Evolutionary conservation across 2,888 invertebrate genomes (phyloP), one percentile per base, ranked within the genome.

Genomic region (Rotaria magnacalcarata): DNA sequence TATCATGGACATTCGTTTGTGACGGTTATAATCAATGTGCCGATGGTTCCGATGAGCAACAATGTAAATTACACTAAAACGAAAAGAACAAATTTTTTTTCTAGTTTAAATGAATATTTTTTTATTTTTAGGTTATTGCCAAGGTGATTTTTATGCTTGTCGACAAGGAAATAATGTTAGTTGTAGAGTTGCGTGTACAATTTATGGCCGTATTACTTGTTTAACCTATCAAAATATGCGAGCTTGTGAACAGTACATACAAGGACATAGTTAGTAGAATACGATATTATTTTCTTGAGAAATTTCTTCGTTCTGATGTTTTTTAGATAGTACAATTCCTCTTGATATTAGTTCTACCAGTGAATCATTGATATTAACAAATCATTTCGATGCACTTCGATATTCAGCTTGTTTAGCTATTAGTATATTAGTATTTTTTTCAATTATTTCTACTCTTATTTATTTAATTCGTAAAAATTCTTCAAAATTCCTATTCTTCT

Each of bases 81-180:
- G 50, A 14, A 50, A 50, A 50, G 0, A 11, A 50, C 50, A 50
- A 50, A 8, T 50, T 4, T 50, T 0, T 1, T 50, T 50, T 50
- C 50, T 50, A 34, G 1, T 34, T 34, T 34, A 75, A 19, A 41
- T n/a, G 3, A 58, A 7, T 21, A 75, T 75, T 10, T 19, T 27
- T 43, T 80, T n/a, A 4, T 43, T 11, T 80, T 10, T 19, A 80
- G 80, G 80, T 47, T 47, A 80, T 24, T 80, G 80, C n/a, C 80
- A 80, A 80, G 80, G 47, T 43, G 47, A 80, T 47, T 4, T 47
- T 47, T 80, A 80, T 80, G 47, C 80, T 24, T 80, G 80, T 43
- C 14, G 47, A n/a, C 80, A 80, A 47, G 80, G 80, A n/a, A 80
- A 80, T 47, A 80, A 80, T 80, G 80, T 80, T 24, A 80, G 80